Evolutionary conservation across 23 tunicate species (phyloP), one percentile per base, ranked within the genome.

Genomic region (Phallusia fumigata): DNA sequence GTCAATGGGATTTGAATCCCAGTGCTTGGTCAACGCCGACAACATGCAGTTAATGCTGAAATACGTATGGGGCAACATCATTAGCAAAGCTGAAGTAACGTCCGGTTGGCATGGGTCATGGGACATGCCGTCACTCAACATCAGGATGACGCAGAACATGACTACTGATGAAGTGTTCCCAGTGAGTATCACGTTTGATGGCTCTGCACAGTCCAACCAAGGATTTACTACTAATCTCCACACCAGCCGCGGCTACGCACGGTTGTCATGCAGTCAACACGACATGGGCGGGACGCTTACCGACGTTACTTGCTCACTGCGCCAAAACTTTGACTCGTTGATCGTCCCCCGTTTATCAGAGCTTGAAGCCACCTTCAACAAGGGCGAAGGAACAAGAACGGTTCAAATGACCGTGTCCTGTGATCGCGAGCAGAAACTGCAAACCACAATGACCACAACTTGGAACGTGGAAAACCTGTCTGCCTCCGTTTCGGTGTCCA

Each of bases 161-260:
- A 82, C 86, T 44, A 35, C 77, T 11, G 78, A 87, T 30, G 76
- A 53, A 18, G 31, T 53, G 22, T 76, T 87, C 78, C 91, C 91
- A 10, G 22, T 32, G 0, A 74, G 53, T 19, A 51, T 73, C 26
- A 28, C 33, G 34, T 11, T 81, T 21, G 53, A 13, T 19, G 47
- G 53, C 73, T 22, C 30, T 10, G 26, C 64, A 33, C 47, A 53
- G 8, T 80, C 11, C 83, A 30, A 65, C 33, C 65, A 32, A 22
- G 86, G 86, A 45, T 75, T 83, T 35, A 40, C 76, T 13, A 22
- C 78, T 12, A 33, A 34, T 32, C 8, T 74, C 31, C n/a, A 33
- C 78, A 3, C 78, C 6, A 34, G 44, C 16, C 78, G 78, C 30
- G 44, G 44, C 22, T 74, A 74, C 78, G 26, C 44, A 30, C 22